A percentile compares a stretch with the other conserved stretches of the same genome.
These are phyloP conservation scores for Pararge aegeria DNA, from an alignment of 1,140 invertebrate species.

Conservation along the genomic window DNA sequence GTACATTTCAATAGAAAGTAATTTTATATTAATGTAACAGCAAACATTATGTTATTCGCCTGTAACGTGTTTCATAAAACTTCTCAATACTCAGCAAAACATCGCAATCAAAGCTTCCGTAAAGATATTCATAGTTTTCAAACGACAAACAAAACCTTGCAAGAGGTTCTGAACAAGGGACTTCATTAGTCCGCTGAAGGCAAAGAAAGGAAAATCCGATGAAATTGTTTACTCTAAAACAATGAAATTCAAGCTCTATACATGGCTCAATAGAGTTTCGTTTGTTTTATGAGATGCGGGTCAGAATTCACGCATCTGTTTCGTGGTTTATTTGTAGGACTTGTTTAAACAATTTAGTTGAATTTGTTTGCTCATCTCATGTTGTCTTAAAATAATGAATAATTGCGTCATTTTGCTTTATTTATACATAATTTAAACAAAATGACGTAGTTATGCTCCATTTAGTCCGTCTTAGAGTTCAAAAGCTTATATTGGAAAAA, in stretches of 20 bases:
- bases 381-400: conserved; percentile 30
- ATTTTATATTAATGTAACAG: too few relatives aligned
- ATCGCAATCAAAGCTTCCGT: conserved; percentile 28
- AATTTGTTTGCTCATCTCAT: conserved; percentile 39
- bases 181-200: conserved; percentile 33
- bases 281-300: conserved; percentile 13
- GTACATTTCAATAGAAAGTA: too few relatives aligned
- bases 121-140: conserved; percentile 30
- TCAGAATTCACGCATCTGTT: conserved; percentile 19
- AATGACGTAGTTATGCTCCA: too few relatives aligned
- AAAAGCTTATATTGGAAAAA: too few relatives aligned
- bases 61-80: not conserved
- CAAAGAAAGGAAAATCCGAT: conserved; percentile 35
- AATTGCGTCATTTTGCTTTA: conserved; percentile 21
- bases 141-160: conserved; percentile 32
- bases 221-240: conserved; percentile 16
- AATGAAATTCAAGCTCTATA: conserved; percentile 26
- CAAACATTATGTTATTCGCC: too few relatives aligned
- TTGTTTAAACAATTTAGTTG: conserved; percentile 39
- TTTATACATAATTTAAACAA: too few relatives aligned
- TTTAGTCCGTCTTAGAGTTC: too few relatives aligned
- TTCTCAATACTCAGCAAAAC: not conserved
- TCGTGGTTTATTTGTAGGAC: conserved; percentile 31
- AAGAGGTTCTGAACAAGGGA: conserved; percentile 37
- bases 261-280: conserved; percentile 7